Evolutionary conservation across 2,888 invertebrate genomes (phyloP).

Genomic region (Drosophila tripunctata): DNA sequence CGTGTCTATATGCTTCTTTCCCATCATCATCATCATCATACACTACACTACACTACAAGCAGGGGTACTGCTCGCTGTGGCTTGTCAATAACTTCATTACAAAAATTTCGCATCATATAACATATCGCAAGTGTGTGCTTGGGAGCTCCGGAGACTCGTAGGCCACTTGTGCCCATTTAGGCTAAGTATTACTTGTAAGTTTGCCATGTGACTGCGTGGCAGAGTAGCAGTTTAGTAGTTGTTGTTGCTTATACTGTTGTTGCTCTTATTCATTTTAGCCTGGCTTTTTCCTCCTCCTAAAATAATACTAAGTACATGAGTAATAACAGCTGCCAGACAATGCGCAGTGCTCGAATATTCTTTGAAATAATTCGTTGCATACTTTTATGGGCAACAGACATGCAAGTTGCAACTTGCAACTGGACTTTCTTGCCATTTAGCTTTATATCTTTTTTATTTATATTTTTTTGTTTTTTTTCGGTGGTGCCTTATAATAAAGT

Average conservation of each 20-base stretch:
- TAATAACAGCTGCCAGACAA: slow-evolving; percentile 62
- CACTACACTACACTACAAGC: slow-evolving; percentile 12
- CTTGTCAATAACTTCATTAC: slow-evolving; percentile 76
- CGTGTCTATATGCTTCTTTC: slow-evolving; percentile 31
- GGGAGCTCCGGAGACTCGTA: slow-evolving; percentile 3
- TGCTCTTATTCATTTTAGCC: neutral
- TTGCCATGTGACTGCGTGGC: slow-evolving; percentile 76
- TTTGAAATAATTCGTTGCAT: slow-evolving; percentile 56
- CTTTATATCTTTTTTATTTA: neutral
- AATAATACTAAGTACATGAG: no score
- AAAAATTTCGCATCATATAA: slow-evolving; percentile 68
- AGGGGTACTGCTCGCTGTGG: neutral
- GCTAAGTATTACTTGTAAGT: slow-evolving; percentile 78
- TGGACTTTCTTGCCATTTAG: slow-evolving; percentile 25
- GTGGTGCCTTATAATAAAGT: slow-evolving; percentile 41
- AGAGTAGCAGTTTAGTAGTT: slow-evolving; percentile 61
- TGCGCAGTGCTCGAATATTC: slow-evolving; percentile 51
- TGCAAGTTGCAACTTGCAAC: slow-evolving; percentile 51
- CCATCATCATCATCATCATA: slow-evolving; percentile 10
- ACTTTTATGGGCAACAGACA: slow-evolving; percentile 69
- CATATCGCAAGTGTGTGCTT: slow-evolving; percentile 51
- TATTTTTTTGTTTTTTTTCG: slow-evolving; percentile 22
- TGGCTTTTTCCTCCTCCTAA: slow-evolving; percentile 9
- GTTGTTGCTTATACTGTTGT: slow-evolving; percentile 3
- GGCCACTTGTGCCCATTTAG: slow-evolving; percentile 74